These are phyloP conservation scores for Channa argus DNA, from an alignment of 2,113 vertebrate genomes.

Conservation along the genomic window DNA sequence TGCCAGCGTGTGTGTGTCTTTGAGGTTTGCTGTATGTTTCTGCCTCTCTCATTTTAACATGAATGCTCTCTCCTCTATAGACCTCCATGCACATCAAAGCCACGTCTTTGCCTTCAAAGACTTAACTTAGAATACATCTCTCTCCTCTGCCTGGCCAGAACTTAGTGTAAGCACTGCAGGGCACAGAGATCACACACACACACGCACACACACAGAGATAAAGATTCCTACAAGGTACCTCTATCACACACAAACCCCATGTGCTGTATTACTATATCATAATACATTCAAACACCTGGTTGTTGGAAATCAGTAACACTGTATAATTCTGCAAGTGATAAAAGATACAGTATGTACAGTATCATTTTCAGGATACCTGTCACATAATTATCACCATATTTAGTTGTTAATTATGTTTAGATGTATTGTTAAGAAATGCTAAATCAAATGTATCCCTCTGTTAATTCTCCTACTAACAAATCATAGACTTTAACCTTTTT, in stretches of 20 bases:
- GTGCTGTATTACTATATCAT: neutral
- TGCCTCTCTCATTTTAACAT: constrained; percentile 84
- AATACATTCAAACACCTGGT: neutral
- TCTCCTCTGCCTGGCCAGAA: constrained; percentile 59
- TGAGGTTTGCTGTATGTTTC: constrained; percentile 79
- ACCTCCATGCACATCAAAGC: constrained; percentile 84
- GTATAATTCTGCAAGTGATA: too few species aligned
- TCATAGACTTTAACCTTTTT: too few species aligned
- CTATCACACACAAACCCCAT: neutral
- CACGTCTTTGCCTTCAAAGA: constrained; percentile 79
- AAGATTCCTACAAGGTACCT: neutral
- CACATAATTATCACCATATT: too few species aligned
- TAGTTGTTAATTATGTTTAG: too few species aligned
- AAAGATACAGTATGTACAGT: too few species aligned
- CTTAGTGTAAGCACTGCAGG: constrained; percentile 69
- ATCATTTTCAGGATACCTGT: too few species aligned
- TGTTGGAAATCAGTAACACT: too few species aligned
- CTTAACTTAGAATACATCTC: constrained; percentile 64
- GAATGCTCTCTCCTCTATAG: constrained; percentile 79
- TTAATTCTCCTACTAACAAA: too few species aligned
- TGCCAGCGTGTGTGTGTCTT: constrained; percentile 53
- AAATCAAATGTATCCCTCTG: too few species aligned
- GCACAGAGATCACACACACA: constrained; percentile 38
- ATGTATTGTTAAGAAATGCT: too few species aligned
- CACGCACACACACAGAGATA: constrained; percentile 30